These are phyloP conservation scores for Mobula birostris DNA, from an alignment of 2,113 vertebrate species.

Conservation along the genomic window DNA sequence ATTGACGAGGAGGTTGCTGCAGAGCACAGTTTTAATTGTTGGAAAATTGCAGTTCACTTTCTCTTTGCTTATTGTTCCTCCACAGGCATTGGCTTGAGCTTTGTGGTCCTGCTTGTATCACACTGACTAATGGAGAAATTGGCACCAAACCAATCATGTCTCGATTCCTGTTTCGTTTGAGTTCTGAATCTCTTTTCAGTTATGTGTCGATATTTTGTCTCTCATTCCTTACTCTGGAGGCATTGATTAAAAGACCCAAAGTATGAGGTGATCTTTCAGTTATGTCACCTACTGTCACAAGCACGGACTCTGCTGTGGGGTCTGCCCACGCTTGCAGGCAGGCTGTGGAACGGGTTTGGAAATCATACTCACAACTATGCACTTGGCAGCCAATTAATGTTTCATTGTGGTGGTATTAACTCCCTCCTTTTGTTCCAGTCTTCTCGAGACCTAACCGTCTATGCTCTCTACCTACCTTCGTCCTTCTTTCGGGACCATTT, in stretches of 20 bases:
- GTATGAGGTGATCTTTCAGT: not conserved
- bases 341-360: too few species aligned
- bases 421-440: too few species aligned
- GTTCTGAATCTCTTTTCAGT: not conserved
- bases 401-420: too few species aligned
- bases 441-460: too few species aligned
- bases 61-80: not conserved
- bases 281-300: not conserved
- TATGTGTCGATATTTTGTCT: not conserved
- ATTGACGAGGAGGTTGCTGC: not conserved
- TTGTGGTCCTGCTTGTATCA: not conserved
- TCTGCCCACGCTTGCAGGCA: too few species aligned
- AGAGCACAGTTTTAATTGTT: slow-evolving; percentile 18
- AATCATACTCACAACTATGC: too few species aligned
- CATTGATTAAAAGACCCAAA: not conserved
- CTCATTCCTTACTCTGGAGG: not conserved
- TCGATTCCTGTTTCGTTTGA: not conserved
- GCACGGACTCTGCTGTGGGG: too few species aligned
- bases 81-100: not conserved
- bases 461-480: too few species aligned
- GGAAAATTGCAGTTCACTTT: not conserved
- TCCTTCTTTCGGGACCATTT: too few species aligned
- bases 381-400: too few species aligned
- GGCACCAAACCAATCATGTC: slow-evolving; percentile 17
- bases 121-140: slow-evolving; percentile 4